Evolutionary conservation across 2,113 vertebrate genomes (phyloP), one percentile per base, ranked within the genome.

Genomic region (Kryptolebias marmoratus): DNA sequence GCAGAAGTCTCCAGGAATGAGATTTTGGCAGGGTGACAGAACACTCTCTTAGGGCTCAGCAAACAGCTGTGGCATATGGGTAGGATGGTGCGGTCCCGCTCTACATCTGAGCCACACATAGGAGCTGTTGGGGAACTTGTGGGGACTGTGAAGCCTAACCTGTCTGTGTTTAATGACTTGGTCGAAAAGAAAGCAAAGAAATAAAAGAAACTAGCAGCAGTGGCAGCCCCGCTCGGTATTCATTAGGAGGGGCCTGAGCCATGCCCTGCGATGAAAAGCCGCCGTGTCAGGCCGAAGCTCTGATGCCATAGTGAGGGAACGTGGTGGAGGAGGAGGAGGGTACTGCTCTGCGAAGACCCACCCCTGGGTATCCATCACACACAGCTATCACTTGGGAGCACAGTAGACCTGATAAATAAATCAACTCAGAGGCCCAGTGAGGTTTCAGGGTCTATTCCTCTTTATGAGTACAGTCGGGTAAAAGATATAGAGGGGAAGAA

Each of bases 401-500:
- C 78, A 87, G 82, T 75, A 88, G 82, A 90, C 87, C 90, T 93
- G 93, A 94, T 94, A 93, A 94, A 94, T 94, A 94, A 94, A 94
- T 94, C 93, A 94, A 93, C 92, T 93, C 91, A 93, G 91, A 89
- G 89, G 86, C 81, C 91, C 90, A 90, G 87, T 77, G 90, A 89
- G 92, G 93, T 91, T 91, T 92, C 89, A 84, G 91, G 91, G 89
- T 85, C 88, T 90, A 88, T 91, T 91, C 87, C 86, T 88, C 90
- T 91, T 90, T 83, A 89, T 91, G 87, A 92, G 82, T 87, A 85
- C 73, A 83, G 82, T 73, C 85, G 68, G 77, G 81, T 77, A 73
- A 86, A 77, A 82, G 82, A 87, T 77, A 74, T 77, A 73, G 80
- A 68, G 83, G 60, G 32, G 39, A 52, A 28, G 71, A 45, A 60